Evolutionary conservation across 2,113 vertebrate genomes (phyloP), one percentile per base, ranked within the genome.

Genomic region (Ceyx melanurus): DNA sequence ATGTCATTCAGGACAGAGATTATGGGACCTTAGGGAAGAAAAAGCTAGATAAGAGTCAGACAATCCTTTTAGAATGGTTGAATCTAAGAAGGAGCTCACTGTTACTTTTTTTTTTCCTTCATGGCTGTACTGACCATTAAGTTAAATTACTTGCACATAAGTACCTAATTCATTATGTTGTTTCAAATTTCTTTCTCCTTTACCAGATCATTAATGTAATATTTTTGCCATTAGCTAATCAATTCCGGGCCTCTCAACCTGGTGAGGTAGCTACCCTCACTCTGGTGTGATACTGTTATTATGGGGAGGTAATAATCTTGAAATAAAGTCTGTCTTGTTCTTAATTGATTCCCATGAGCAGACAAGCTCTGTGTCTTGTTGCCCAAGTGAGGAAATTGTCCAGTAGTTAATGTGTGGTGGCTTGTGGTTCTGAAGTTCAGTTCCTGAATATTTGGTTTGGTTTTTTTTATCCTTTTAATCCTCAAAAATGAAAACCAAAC

Each of bases 281-380:
- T 82, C 62, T 60, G 62, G 35, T 67, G 48, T 1, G 0, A 26
- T 71, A 9, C 87, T 89, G 66, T 61, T 85, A 35, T 15, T 73
- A 45, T 82, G n/a, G 50, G 79, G 65, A 94, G 90, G 82, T 76
- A 82, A 54, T 94, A 5, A 1, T 76, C 86, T 82, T 81, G 71
- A 94, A 87, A 85, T 85, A 87, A 93, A 1, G 28, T 73, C 88
- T 81, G 18, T 46, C 82, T 60, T 77, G 22, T 50, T 82, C 67
- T 46, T 95, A 90, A 91, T 91, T 76, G 90, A 91, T 71, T 90
- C 79, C 90, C 90, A 29, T 7, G 75, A 91, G 88, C 88, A 86
- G 92, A 35, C 65, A 45, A 72, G 12, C 72, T 75, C 33, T 5
- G 13, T 71, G 68, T 90, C 88, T 86, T 45, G 18, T 88, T 92